Base-by-base conservation (phyloP, 2,113 vertebrate species). In the Oncorhynchus nerka region DNA sequence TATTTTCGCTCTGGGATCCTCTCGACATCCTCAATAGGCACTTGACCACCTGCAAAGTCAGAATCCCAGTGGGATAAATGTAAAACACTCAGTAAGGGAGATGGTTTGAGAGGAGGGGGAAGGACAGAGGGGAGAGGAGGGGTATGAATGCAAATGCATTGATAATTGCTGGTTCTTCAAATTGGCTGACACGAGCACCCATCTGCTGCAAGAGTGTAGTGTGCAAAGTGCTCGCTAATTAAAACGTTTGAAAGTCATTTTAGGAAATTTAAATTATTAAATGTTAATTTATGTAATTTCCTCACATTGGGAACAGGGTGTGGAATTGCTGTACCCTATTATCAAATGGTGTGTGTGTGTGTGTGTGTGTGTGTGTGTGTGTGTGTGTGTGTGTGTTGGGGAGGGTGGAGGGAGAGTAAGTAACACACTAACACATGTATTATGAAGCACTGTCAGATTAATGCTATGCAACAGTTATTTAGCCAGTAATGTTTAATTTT, bases 401-500 rank as follows among this genome's bases (percentile, higher is more conserved):
- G 20, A 65, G 49, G 39, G 34, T 34, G 74, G 68, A 80, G 71
- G 61, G 64, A 66, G 78, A 82, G 34, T 71, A 30, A 26, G 15
- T 67, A 67, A 16, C 24, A 30, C 11, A 30, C 22, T 89, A 90
- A 89, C 30, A 79, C 85, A 84, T 85, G 92, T 90, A 91, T 93
- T 92, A 90, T 88, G 86, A 87, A 91, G 86, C 80, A 67, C 85
- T 88, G 88, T 87, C 89, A 93, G 86, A 85, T 93, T 91, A 88
- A 92, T 92, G 85, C 88, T 90, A 87, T 90, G 90, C 86, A 92
- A 89, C 90, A 92, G 88, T 92, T 89, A 93, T 91, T 79, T 88
- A 89, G 81, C 88, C 82, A 83, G 85, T 90, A 87, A 89, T 93
- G 89, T 90, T 93, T 90, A 91, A 92, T 92, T 92, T 90, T 89